These are phyloP conservation scores for Drosophila paracracens DNA, from an alignment of 2,888 invertebrate genomes.

Conservation along the genomic window DNA sequence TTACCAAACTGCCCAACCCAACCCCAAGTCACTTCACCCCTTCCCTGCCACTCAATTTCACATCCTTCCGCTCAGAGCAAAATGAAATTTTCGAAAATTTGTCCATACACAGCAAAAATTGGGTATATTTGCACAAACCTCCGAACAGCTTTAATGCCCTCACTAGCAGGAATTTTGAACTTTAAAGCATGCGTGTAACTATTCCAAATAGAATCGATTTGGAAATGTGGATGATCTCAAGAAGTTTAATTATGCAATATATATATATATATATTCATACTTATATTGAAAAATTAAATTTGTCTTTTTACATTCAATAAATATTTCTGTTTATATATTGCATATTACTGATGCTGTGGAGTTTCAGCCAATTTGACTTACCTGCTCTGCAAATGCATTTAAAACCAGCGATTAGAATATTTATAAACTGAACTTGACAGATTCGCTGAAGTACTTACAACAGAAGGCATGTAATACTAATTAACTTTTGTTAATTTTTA, in stretches of 20 bases:
- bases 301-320: background rate
- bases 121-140: constrained; percentile 28
- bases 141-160: background rate
- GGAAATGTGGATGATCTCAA: background rate
- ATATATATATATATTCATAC: background rate
- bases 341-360: background rate
- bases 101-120: constrained; percentile 23
- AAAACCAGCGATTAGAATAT: background rate
- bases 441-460: background rate
- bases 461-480: background rate
- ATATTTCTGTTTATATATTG: background rate
- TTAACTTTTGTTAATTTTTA: background rate
- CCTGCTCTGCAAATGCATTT: background rate
- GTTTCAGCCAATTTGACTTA: background rate
- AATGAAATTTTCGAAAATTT: constrained; percentile 39
- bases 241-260: background rate
- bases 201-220: background rate
- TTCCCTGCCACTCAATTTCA: background rate
- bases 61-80: background rate
- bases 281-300: background rate
- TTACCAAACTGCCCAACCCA: constrained; percentile 2
- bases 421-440: background rate
- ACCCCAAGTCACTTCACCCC: background rate
- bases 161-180: background rate
- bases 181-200: background rate